Base-by-base conservation (phyloP, 2,797 vertebrate genomes). In the Gymnothorax reevesii region DNA sequence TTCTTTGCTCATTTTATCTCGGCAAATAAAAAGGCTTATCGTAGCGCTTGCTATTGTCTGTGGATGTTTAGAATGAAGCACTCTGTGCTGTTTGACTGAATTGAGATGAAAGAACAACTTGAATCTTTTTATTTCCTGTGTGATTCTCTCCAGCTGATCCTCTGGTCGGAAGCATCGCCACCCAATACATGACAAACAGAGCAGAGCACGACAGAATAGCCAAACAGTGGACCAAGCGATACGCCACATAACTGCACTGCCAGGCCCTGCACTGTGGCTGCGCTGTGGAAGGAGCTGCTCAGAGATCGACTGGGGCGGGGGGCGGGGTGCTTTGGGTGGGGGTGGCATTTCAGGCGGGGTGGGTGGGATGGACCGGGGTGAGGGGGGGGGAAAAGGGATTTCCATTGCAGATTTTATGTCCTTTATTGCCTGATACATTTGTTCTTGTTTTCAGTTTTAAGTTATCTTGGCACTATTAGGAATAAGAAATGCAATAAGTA, bases 161-260 rank as follows among this genome's bases (percentile, higher is more conserved):
- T 83, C 94, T 99, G 93, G 98, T 99, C 93, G 98, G 98, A 94
- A 99, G 97, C 91, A 99, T 99, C 92, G 98, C 98, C 93, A 99
- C 97, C 92, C 98, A 99, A 93, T 99, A 98, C 87, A 97, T 97
- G 94, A 98, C 97, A 89, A 98, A 99, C 98, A 98, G 97, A 97
- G 97, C 96, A 84, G 98, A 99, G 92, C 98, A 99, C 91, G 97
- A 98, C 96, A 96, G 97, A 92, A 98, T 97, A 95, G 98, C 98
- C 96, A 97, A 97, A 96, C 98, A 98, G 92, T 98, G 97, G 98
- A 98, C 98, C 90, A 98, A 98, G 94, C 94, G 98, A 96, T 98
- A 99, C 0, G 97, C 98, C 91, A 98, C 98, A 96, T 98, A 97
- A 94, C 77, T 75, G 91, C 57, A 7, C 22, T n/a, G 12, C 10